phyloP scores from a whole-genome alignment of 2,797 vertebrate species.

The Chaetodon trifasciatus region DNA sequence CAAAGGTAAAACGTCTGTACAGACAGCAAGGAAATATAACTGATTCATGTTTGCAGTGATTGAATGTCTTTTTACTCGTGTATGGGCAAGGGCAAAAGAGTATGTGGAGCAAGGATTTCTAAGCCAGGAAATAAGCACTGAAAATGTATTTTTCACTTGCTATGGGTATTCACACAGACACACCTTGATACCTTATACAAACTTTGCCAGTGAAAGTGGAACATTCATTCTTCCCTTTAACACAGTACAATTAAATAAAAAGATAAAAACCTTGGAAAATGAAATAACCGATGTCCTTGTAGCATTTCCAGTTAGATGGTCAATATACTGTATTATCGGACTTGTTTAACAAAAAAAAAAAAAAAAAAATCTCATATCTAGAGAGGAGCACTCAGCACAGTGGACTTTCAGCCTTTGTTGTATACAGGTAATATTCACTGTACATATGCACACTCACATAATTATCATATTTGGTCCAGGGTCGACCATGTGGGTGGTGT shows the following conservation, averaged over 20 bases:
- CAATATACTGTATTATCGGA: conserved; percentile 31
- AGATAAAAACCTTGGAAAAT: conserved; percentile 44
- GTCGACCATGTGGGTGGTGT: conserved; percentile 40
- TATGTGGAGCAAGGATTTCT: conserved; percentile 38
- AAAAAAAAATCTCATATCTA: conserved; percentile 31
- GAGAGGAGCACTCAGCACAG: conserved; percentile 31
- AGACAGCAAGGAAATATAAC: conserved; percentile 57
- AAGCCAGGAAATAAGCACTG: conserved; percentile 37
- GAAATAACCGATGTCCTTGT: conserved; percentile 37
- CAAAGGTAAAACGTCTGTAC: conserved; percentile 67
- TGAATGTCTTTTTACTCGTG: conserved; percentile 54
- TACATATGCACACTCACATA: conserved; percentile 24
- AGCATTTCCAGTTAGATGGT: conserved; percentile 47
- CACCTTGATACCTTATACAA: conserved; percentile 40
- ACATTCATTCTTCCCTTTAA: conserved; percentile 43
- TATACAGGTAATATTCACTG: conserved; percentile 44
- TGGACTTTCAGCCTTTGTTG: conserved; percentile 42
- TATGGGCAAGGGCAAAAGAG: conserved; percentile 34
- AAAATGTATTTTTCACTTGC: conserved; percentile 19
- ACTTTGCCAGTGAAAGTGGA: conserved; percentile 45
- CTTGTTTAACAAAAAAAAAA: conserved; percentile 1
- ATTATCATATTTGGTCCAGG: conserved; percentile 54
- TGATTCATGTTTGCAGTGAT: conserved; percentile 62
- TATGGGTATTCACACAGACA: conserved; percentile 32
- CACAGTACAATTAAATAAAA: conserved; percentile 45